These are phyloP conservation scores for Octopus sinensis DNA, from an alignment of 1,140 invertebrate species.

Conservation along the genomic window DNA sequence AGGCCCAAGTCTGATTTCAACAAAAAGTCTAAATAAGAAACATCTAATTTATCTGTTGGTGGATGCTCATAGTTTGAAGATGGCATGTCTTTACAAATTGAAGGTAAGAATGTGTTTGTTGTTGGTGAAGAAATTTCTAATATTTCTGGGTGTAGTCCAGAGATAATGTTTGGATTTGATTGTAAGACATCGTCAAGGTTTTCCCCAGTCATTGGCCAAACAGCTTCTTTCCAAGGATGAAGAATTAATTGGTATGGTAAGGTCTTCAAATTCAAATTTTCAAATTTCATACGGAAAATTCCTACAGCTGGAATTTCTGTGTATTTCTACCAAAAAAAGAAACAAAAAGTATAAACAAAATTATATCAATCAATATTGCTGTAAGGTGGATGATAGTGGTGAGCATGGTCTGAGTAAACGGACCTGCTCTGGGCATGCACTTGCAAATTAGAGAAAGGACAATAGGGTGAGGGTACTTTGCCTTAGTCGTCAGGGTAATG, in stretches of 20 bases:
- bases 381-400: too few relatives aligned
- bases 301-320: conserved; percentile 74
- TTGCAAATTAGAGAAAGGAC: too few relatives aligned
- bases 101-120: background rate
- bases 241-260: conserved; percentile 28
- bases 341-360: conserved; percentile 19
- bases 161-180: background rate
- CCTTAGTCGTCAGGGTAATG: too few relatives aligned
- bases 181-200: conserved; percentile 14
- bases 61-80: background rate
- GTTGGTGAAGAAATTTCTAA: background rate
- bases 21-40: background rate
- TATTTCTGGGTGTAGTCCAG: background rate
- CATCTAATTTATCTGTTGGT: background rate
- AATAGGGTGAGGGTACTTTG: too few relatives aligned
- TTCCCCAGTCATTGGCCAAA: conserved; percentile 34
- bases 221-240: conserved; percentile 45
- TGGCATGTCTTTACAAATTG: conserved; percentile 1
- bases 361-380: background rate
- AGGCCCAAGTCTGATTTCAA: conserved; percentile 14
- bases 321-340: conserved; percentile 40
- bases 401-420: too few relatives aligned
- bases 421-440: too few relatives aligned
- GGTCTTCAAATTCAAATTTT: conserved; percentile 20
- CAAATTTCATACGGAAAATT: conserved; percentile 67